Conservation (phyloP, 2,888 invertebrate genomes). For the Melikaiella ostensackeni region DNA sequence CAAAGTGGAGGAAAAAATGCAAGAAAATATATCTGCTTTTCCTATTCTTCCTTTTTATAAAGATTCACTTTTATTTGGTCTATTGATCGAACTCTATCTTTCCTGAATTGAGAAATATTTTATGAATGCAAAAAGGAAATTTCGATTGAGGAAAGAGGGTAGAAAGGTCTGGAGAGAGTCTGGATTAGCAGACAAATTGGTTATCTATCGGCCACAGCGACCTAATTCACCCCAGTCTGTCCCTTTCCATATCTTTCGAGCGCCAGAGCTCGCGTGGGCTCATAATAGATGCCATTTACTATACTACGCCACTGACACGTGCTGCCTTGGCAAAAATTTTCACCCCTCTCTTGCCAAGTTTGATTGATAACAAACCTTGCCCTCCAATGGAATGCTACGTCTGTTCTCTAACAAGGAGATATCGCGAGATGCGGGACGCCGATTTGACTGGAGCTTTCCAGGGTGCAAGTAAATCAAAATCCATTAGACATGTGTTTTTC, state of each 20-base stretch:
- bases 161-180: constrained; percentile 29
- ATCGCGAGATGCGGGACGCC: no score
- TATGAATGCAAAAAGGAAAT: not conserved
- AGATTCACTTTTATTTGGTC: not conserved
- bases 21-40: not conserved
- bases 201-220: constrained; percentile 58
- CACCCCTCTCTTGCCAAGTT: constrained; percentile 59
- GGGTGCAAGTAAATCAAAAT: no score
- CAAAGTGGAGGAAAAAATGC: not conserved
- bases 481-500: no score
- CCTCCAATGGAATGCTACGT: constrained; percentile 40
- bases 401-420: not conserved
- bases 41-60: not conserved
- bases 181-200: constrained; percentile 59
- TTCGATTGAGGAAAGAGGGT: constrained; percentile 31
- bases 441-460: no score
- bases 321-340: constrained; percentile 66
- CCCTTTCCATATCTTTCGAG: constrained; percentile 39
- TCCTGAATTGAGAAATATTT: constrained; percentile 5
- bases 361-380: constrained; percentile 60
- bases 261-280: constrained; percentile 45
- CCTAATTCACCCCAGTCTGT: constrained; percentile 40
- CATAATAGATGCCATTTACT: constrained; percentile 70
- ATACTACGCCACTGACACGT: constrained; percentile 65
- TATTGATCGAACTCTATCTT: not conserved